These are phyloP conservation scores for Labia minor DNA, from an alignment of 2,888 invertebrate genomes.

Conservation along the genomic window DNA sequence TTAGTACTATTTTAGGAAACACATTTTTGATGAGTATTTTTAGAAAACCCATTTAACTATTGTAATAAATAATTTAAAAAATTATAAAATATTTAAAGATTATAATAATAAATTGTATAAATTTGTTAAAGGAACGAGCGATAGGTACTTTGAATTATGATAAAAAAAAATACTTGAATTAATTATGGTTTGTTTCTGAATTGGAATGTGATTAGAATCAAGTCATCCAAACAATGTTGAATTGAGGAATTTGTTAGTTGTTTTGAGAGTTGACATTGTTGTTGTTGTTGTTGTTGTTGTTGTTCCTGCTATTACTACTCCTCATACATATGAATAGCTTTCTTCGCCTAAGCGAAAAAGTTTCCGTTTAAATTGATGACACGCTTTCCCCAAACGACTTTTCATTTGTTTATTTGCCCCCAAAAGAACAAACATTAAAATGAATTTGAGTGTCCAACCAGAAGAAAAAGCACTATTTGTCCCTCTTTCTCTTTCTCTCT, in stretches of 20 bases:
- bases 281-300: neutral
- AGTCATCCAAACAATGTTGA: no score
- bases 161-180: no score
- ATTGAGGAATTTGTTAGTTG: neutral
- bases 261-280: neutral
- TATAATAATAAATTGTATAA: no score
- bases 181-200: no score
- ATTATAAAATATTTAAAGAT: no score
- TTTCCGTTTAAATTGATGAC: constrained; percentile 8
- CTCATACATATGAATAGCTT: constrained; percentile 5
- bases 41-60: no score
- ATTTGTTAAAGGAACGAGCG: no score
- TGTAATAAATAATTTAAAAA: no score
- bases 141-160: no score
- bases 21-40: no score
- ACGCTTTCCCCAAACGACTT: constrained; percentile 13
- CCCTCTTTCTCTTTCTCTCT: neutral
- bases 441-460: constrained; percentile 5
- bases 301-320: neutral
- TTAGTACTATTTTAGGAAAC: no score
- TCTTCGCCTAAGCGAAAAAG: constrained; percentile 9
- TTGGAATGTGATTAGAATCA: no score
- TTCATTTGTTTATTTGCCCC: constrained; percentile 13
- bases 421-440: constrained; percentile 13
- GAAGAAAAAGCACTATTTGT: neutral